Base-by-base conservation (phyloP, 1,140 invertebrate species). In the Drosophila setifemur region DNA sequence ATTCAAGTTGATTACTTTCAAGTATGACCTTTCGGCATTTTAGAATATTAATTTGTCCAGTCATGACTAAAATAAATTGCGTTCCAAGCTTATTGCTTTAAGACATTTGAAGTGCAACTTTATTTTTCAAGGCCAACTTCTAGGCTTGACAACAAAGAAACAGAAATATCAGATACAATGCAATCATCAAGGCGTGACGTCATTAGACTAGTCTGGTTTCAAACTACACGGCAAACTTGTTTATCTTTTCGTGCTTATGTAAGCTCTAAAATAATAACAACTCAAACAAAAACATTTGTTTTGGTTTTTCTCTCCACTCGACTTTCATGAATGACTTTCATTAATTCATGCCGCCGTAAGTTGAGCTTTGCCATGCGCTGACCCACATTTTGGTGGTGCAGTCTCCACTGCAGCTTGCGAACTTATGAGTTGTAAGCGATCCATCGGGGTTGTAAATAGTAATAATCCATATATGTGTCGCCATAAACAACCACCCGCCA, bases 271-370 rank as follows among this genome's bases (percentile, higher is more conserved):
- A 9, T 19, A 11, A 31, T 21, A 28, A 35, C 19, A 49, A 58
- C n/a, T n/a, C n/a, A 39, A 39, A 58, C 64, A 64, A 29, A 77
- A 54, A 67, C 70, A 71, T 85, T 78, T 57, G 66, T 63, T 85
- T 85, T 71, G 53, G 45, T 57, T 71, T 48, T 37, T 6, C 52
- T 44, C 35, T 11, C 42, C 33, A 40, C 35, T 47, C 29, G 55
- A 37, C 33, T 82, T 82, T 76, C 42, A 83, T 83, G 79, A 85
- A 83, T 83, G 79, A 57, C 74, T 74, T 85, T 75, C 70, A 86
- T 72, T 74, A 86, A 68, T 49, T 64, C 40, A 40, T 55, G 66
- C 11, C 18, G 75, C 31, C 63, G 70, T 67, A 67, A 83, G 53
- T 35, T 61, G 57, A 82, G 78, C 79, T 72, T 68, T 69, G 57